Conservation (phyloP, 2,113 vertebrate species). For the Zootoca vivipara region DNA sequence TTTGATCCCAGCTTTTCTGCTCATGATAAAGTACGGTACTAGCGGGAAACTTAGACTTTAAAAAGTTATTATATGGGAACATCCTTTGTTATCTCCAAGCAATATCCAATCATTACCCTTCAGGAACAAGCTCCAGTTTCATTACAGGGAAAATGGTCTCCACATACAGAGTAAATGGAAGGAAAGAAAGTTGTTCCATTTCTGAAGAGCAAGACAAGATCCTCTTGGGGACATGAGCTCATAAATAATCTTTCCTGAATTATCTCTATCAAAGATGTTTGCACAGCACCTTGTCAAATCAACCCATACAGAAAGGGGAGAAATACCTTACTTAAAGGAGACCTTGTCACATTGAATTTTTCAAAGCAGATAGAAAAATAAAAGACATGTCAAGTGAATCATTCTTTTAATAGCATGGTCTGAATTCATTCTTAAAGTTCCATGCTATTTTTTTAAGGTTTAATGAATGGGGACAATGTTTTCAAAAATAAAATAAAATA, state of each 20-base stretch:
- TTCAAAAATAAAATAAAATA: not conserved
- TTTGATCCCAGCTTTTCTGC: not conserved
- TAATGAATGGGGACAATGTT: not conserved
- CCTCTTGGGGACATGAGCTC: not conserved
- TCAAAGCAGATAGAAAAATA: not conserved
- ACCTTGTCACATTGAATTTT: constrained; percentile 13
- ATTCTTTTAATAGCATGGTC: not conserved
- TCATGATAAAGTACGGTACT: not conserved
- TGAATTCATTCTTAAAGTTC: not conserved
- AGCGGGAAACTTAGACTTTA: not conserved
- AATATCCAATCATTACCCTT: not conserved
- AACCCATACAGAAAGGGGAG: not conserved
- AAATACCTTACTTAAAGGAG: not conserved
- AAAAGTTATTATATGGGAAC: not conserved
- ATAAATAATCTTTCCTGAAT: constrained; percentile 21
- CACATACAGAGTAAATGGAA: not conserved
- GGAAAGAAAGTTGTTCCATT: not conserved
- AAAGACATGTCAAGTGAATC: not conserved
- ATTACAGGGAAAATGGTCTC: not conserved
- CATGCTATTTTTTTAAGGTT: not conserved
- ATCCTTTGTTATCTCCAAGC: not conserved
- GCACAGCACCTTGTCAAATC: not conserved
- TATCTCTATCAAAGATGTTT: constrained; percentile 6
- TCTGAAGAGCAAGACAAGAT: not conserved
- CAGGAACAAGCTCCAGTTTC: not conserved